Percentiles rank a stretch among this genome's conserved stretches.
phyloP scores from a whole-genome alignment of 2,797 vertebrate species.

The Acestrorhynchus altus region DNA sequence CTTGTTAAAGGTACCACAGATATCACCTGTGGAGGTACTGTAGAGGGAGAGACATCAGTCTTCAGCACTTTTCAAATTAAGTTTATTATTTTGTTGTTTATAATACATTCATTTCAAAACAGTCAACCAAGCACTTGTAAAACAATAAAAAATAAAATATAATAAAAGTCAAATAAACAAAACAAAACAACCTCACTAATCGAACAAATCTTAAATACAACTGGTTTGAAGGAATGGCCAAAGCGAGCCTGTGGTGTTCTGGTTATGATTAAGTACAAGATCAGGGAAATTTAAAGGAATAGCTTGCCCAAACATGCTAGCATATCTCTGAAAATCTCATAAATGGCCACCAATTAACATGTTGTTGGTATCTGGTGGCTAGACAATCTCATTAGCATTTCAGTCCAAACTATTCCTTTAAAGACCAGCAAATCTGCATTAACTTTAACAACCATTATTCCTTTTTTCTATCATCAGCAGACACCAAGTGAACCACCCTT shows the following conservation, averaged over 20 bases:
- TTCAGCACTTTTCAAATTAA: conserved; percentile 49
- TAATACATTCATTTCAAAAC: conserved; percentile 82
- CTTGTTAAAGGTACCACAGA: no score
- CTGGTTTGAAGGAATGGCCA: not conserved
- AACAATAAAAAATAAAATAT: conserved; percentile 50
- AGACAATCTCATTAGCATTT: not conserved
- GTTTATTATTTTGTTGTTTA: conserved; percentile 70
- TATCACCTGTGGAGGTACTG: no score
- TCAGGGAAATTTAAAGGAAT: not conserved
- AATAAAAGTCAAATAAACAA: conserved; percentile 9
- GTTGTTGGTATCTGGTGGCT: not conserved
- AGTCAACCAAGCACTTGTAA: conserved; percentile 69
- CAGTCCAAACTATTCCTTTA: not conserved
- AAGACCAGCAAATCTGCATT: not conserved
- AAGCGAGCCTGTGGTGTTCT: no score
- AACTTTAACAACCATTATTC: not conserved
- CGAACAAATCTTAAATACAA: conserved; percentile 1
- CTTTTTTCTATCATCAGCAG: not conserved
- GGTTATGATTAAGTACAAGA: not conserved
- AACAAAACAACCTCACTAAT: conserved; percentile 17
- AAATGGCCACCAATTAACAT: not conserved
- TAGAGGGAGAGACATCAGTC: no score
- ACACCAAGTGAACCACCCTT: not conserved
- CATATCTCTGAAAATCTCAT: not conserved
- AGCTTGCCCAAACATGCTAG: not conserved